Evolutionary conservation across 35 echinoderm and acorn worm genomes (phyloP), one percentile per base, ranked within the genome.

Genomic region (Ophioderma brevispina): DNA sequence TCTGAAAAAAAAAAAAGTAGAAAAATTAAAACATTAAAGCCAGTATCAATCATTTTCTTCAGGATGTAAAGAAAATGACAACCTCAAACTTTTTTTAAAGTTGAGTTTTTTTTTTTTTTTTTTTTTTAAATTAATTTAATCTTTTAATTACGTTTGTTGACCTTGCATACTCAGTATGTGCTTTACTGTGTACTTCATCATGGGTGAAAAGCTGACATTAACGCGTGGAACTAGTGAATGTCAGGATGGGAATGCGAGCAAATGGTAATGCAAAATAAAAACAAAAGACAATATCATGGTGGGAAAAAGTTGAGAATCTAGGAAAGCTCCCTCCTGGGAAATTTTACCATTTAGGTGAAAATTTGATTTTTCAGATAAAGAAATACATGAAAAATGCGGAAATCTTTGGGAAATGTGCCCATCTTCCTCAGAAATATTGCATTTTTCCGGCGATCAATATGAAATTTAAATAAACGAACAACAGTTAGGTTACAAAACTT

Each of bases 181-280:
- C n/a, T n/a, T n/a, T n/a, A n/a, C n/a, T n/a, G n/a, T n/a, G n/a
- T n/a, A n/a, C n/a, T n/a, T n/a, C n/a, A n/a, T n/a, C n/a, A n/a
- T n/a, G n/a, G 95, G n/a, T 64, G 84, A 38, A 95, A 99, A 31
- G 92, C 91, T 32, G 89, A 38, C 97, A 99, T 99, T 36, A 99
- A 81, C 30, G 52, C 35, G 81, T 90, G 21, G 39, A 87, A 50
- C 97, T 99, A 37, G 97, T 99, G 49, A 99, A 99, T 0, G 97
- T 99, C 35, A 99, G 64, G 38, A 99, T 88, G 13, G 97, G 97
- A 83, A 99, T 93, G 19, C 95, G 86, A 33, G 97, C 97, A 91
- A 99, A 99, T 28, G 97, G 97, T 64, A 99, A 91, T 94, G 95
- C 77, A 39, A 75, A 64, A 4, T 0, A 42, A 36, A 43, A 30